Base-by-base conservation (phyloP, 2,888 invertebrate species). In the Criorhina ranunculi region DNA sequence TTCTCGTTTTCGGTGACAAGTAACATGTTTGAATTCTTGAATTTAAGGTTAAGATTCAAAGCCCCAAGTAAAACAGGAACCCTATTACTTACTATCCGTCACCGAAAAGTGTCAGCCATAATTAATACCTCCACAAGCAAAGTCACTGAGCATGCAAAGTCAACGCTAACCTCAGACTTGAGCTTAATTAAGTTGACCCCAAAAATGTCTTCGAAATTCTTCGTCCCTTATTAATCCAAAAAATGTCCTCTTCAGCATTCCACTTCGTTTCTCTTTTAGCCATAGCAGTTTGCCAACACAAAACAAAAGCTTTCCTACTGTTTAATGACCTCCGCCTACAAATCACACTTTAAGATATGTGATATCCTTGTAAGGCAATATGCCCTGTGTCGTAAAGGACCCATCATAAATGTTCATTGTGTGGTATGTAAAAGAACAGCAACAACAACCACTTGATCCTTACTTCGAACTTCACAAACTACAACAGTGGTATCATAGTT, bases 261-360 rank as follows among this genome's bases (percentile, higher is more conserved):
- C 17, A 12, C 19, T 62, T 53, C 66, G 24, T 24, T 37, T 66
- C 51, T 15, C 42, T 29, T 40, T 15, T 15, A 40, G 29, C 40
- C 29, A 17, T 7, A 17, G 17, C 1, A 64, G 35, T n/a, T n/a
- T 7, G 15, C 29, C n/a, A 15, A 29, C 29, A 33, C 60, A 53
- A 72, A 66, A 53, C 53, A 15, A 33, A 60, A 60, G 33, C 49
- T 33, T 67, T 40, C 24, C 4, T 59, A 53, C 55, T 53, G 35
- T 44, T 64, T 67, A 70, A 70, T 53, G 57, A 44, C 17, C 49
- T 44, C 42, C 59, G 33, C 60, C 51, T 66, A 46, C 51, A 72
- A 51, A 49, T 66, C 53, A 72, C 66, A 72, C 66, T 77, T 67
- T 70, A 37, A 70, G 70, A 70, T 44, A 66, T 76, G 42, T 51